Conservation (phyloP, 2,113 vertebrate genomes). For the Brachyhypopomus gauderio region DNA sequence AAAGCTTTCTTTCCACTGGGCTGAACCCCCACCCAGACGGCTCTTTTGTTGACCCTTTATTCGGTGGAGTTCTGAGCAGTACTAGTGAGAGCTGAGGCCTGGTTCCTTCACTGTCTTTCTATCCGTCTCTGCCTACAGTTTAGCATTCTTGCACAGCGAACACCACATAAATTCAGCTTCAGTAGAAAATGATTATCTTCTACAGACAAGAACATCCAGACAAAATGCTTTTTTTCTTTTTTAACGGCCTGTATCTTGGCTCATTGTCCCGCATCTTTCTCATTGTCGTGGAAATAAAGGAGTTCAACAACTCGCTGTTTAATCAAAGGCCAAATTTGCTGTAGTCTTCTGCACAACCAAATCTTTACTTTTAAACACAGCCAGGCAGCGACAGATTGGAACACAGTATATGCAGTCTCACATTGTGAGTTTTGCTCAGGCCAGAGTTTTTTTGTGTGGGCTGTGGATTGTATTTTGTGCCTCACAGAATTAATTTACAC, state of each 20-base stretch:
- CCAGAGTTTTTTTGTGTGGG: not conserved
- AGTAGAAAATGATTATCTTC: not conserved
- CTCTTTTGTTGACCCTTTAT: conserved; percentile 14
- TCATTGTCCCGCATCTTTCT: not conserved
- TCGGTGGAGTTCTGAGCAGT: not conserved
- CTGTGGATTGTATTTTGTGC: not conserved
- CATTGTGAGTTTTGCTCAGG: not conserved
- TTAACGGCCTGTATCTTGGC: not conserved
- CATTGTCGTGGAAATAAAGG: not conserved
- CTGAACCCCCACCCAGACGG: not conserved
- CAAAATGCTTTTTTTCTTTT: not conserved
- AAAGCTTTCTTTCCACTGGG: not conserved
- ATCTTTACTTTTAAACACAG: conserved; percentile 2
- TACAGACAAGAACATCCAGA: not conserved
- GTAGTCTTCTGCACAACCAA: not conserved
- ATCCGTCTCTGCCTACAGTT: not conserved
- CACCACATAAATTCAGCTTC: conserved; percentile 17
- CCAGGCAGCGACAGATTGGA: not conserved
- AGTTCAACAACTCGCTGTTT: not conserved
- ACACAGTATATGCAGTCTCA: not conserved
- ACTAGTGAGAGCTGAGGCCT: conserved; percentile 6
- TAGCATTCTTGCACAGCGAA: not conserved
- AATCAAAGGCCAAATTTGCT: not conserved
- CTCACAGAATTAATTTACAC: not conserved
- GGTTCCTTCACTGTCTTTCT: too few relatives aligned